Conservation (phyloP, 2,797 vertebrate species). For the Falco concolor region DNA sequence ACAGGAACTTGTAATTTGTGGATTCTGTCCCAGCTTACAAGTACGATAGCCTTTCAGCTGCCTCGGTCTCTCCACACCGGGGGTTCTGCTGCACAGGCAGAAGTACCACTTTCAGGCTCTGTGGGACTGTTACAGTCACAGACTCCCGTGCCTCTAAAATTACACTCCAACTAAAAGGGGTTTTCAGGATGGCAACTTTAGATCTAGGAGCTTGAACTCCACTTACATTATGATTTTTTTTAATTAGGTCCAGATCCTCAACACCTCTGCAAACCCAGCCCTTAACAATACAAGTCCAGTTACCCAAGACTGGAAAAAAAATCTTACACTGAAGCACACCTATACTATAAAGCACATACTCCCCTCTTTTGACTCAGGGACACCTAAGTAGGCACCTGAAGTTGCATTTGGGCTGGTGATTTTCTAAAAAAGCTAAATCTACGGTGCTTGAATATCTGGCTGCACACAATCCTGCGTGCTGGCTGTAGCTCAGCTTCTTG, state of each 20-base stretch:
- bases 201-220: neutral
- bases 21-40: neutral
- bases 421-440: neutral
- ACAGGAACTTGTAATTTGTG: neutral
- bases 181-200: neutral
- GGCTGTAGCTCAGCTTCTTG: neutral
- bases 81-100: neutral
- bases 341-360: neutral
- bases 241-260: neutral
- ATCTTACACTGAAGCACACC: fast-evolving
- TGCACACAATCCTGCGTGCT: neutral
- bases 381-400: neutral
- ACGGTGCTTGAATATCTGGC: neutral
- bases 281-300: neutral
- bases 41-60: neutral
- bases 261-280: neutral
- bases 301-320: neutral
- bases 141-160: neutral
- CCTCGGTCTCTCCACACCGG: neutral
- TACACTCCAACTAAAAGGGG: neutral
- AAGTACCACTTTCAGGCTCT: neutral
- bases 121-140: neutral
- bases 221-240: neutral
- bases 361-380: neutral
- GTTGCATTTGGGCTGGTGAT: neutral